Base-by-base conservation (phyloP, 2,797 vertebrate genomes). In the Parauchenoglanis ngamensis region DNA sequence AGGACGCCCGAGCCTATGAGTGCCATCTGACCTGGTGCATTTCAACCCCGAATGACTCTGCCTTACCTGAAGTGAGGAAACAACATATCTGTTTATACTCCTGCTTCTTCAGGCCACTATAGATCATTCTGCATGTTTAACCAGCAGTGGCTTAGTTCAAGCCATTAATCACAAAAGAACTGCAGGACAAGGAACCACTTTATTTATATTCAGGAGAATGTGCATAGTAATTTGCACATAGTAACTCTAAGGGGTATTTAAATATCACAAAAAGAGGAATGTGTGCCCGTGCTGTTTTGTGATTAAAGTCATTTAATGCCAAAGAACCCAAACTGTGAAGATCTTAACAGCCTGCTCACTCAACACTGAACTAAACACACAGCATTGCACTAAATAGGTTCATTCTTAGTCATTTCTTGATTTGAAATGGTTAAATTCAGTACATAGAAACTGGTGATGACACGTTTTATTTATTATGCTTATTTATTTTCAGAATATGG, bases 241-340 rank as follows among this genome's bases (percentile, higher is more conserved):
- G 76, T 70, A 72, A 85, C 65, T 12, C 40, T 81, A 80, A 83
- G 56, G 78, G 54, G 81, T 70, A 54, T 88, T 83, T 28, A 88
- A 78, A 86, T 72, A 81, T 78, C 61, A 17, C 3, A 23, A 31
- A 31, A 35, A 57, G 12, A 78, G 17, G 12, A 11, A 77, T 46
- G 31, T 61, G 54, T 46, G 31, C 21, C 4, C 77, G 35, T 59
- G 17, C 49, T 81, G 70, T 68, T 56, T 85, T 11, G 15, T 49
- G 40, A 79, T 87, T 84, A 77, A 86, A 84, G 52, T 81, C 85
- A 83, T 88, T 84, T 88, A 89, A 88, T 11, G 17, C 21, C 23
- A 77, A 56, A 70, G 17, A 72, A 57, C 75, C 28, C 35, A 83
- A 54, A 68, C 81, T 31, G 85, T 23, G 54, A 61, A 19, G 72